Conservation (phyloP, 2,888 invertebrate species). For the Diadromus collaris region DNA sequence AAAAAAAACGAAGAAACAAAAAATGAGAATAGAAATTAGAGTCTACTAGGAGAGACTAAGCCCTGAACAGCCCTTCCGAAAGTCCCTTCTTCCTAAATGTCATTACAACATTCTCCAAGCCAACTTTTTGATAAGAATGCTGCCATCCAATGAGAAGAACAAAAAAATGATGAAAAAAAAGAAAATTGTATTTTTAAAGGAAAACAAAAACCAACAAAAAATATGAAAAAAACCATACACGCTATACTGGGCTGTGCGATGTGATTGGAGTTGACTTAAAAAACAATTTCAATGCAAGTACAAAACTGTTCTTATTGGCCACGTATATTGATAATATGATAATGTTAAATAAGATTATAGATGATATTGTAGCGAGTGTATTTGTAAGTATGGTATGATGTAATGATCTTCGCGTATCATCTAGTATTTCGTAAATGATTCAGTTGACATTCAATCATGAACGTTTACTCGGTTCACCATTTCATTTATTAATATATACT, state of each 20-base stretch:
- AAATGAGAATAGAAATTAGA: constrained; percentile 63
- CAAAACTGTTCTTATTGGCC: constrained; percentile 80
- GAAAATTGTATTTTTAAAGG: constrained; percentile 57
- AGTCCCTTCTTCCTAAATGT: constrained; percentile 74
- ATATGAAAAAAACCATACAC: constrained; percentile 76
- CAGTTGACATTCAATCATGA: constrained; percentile 54
- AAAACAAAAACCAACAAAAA: constrained; percentile 48
- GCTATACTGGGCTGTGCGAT: constrained; percentile 80
- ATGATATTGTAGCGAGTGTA: constrained; percentile 77
- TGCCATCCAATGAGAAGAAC: constrained; percentile 75
- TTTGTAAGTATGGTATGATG: constrained; percentile 75
- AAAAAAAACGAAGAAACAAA: constrained; percentile 35
- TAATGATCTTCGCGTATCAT: constrained; percentile 71
- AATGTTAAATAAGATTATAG: constrained; percentile 72
- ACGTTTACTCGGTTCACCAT: constrained; percentile 51
- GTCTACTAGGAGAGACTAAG: constrained; percentile 69
- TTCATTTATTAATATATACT: constrained; percentile 55
- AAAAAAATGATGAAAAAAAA: constrained; percentile 56
- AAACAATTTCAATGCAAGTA: constrained; percentile 80
- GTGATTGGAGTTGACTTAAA: constrained; percentile 79
- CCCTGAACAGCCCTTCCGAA: constrained; percentile 17
- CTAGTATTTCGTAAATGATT: constrained; percentile 47
- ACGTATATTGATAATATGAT: constrained; percentile 77
- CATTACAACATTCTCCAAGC: constrained; percentile 79
- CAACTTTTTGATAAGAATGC: constrained; percentile 78